Conservation (phyloP, 2,797 vertebrate species). For the Remorina albescens region DNA sequence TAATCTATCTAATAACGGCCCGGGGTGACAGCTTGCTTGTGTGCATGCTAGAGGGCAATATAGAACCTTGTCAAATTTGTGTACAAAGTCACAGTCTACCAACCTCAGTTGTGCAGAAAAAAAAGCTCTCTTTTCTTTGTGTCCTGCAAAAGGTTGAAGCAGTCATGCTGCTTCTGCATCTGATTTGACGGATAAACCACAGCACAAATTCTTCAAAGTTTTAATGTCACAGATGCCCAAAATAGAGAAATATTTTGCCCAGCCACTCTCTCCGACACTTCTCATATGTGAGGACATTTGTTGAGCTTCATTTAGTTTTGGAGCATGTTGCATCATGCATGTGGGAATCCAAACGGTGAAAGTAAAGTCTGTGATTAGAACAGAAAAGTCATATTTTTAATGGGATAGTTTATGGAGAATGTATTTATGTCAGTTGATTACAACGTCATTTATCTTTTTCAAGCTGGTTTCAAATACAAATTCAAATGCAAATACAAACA, state of each 20-base stretch:
- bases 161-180: slow-evolving; percentile 51
- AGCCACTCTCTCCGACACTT: background rate
- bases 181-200: slow-evolving; percentile 62
- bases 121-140: slow-evolving; percentile 19
- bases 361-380: background rate
- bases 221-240: slow-evolving; percentile 47
- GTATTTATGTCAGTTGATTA: background rate
- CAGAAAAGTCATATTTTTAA: background rate
- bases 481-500: background rate
- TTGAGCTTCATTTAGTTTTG: background rate
- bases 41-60: slow-evolving; percentile 22
- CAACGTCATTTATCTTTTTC: background rate
- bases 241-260: slow-evolving; percentile 28
- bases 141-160: slow-evolving; percentile 61
- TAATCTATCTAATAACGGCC: slow-evolving; percentile 17
- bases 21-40: slow-evolving; percentile 34
- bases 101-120: slow-evolving; percentile 31
- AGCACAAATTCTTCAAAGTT: slow-evolving; percentile 31
- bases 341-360: background rate
- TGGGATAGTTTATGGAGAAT: background rate
- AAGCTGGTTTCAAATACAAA: background rate
- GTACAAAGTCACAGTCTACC: slow-evolving; percentile 43
- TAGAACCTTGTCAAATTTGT: slow-evolving; percentile 36
- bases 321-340: background rate
- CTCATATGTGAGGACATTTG: background rate